phyloP scores from a whole-genome alignment of 2,113 vertebrate genomes.

The Seriola rivoliana region DNA sequence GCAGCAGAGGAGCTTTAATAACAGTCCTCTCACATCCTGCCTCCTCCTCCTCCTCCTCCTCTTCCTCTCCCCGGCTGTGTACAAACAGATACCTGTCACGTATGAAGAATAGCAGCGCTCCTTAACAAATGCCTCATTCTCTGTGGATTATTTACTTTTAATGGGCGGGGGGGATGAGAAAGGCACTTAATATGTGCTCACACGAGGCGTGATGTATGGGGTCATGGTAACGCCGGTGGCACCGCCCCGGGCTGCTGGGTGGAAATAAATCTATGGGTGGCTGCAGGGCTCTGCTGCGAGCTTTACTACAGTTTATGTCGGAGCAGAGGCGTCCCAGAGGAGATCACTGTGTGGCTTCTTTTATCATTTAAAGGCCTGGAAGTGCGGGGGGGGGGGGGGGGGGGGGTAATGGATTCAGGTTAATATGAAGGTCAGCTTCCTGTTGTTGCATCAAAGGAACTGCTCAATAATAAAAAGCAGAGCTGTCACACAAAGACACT shows the following conservation, averaged over 20 bases:
- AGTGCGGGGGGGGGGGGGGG: not conserved
- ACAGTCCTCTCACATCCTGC: constrained; percentile 47
- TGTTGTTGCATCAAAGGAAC: too few species aligned
- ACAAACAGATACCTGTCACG: constrained; percentile 82
- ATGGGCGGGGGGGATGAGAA: constrained; percentile 76
- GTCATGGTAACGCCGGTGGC: constrained; percentile 72
- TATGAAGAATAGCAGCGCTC: constrained; percentile 78
- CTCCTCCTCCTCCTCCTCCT: constrained; percentile 25
- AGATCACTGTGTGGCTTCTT: not conserved
- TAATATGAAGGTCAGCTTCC: not conserved
- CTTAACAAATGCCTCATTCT: constrained; percentile 79
- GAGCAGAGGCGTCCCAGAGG: not conserved
- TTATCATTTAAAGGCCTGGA: not conserved
- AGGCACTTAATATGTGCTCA: constrained; percentile 85
- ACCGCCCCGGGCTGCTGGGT: constrained; percentile 64
- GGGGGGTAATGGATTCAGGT: not conserved
- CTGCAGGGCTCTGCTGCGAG: constrained; percentile 44
- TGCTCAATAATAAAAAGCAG: too few species aligned
- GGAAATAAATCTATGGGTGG: constrained; percentile 78
- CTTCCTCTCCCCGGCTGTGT: constrained; percentile 57
- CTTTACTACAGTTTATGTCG: constrained; percentile 20
- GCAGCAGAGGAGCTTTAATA: constrained; percentile 1
- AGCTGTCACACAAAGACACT: too few species aligned
- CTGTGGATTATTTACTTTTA: constrained; percentile 86
- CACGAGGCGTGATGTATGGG: constrained; percentile 84